Conservation (phyloP, 2,888 invertebrate genomes). For the Hydroisotoma schaefferi region DNA sequence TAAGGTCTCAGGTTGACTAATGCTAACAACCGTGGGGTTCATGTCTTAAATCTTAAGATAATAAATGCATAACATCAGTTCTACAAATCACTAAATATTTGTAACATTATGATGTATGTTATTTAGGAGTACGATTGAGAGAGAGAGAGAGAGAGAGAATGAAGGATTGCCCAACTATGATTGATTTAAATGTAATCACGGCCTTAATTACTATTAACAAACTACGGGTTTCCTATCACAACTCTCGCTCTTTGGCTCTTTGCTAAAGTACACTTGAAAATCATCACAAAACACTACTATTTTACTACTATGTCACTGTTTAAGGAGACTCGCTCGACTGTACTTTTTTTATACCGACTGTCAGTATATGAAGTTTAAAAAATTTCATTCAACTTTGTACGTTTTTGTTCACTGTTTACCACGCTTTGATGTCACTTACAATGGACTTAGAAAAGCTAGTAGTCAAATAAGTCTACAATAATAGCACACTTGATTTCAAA, state of each 20-base stretch:
- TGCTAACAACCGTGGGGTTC: no score
- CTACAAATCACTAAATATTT: neutral
- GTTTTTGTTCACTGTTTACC: conserved; percentile 4
- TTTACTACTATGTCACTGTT: conserved; percentile 1
- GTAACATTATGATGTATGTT: no score
- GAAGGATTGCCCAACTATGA: neutral
- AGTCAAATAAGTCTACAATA: no score
- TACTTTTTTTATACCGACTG: no score
- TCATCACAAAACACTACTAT: conserved; percentile 13
- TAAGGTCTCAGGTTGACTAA: no score
- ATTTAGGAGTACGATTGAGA: neutral
- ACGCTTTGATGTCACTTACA: no score
- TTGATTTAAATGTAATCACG: neutral
- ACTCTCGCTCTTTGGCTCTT: conserved; percentile 2
- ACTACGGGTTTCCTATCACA: conserved; percentile 13
- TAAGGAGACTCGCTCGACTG: neutral
- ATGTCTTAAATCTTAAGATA: no score
- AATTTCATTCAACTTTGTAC: conserved; percentile 6
- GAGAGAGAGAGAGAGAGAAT: conserved; percentile 3
- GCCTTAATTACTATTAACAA: neutral
- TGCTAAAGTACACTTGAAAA: conserved; percentile 13
- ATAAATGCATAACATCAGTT: neutral
- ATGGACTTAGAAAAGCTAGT: no score
- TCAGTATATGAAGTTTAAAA: no score
- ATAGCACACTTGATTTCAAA: no score